Conservation (phyloP, 2,113 vertebrate genomes). For the Sylvietta virens region DNA sequence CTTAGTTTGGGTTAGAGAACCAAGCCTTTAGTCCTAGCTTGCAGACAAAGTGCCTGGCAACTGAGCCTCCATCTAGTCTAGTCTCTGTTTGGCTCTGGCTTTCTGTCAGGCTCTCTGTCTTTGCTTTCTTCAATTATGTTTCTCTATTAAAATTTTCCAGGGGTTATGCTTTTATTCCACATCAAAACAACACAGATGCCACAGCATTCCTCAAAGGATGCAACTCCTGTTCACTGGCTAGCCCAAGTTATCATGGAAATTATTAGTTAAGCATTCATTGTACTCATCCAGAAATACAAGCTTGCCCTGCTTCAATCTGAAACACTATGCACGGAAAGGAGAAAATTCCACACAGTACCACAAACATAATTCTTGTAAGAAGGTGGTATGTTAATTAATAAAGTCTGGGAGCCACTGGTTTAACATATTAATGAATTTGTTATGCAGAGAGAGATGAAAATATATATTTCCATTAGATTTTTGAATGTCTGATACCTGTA, state of each 20-base stretch:
- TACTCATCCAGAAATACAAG: slow-evolving; percentile 40
- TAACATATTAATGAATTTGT: slow-evolving; percentile 35
- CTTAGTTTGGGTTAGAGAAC: not conserved
- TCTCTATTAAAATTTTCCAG: slow-evolving; percentile 1
- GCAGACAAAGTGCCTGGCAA: not conserved
- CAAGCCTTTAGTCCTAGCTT: not conserved
- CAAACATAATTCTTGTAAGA: not conserved
- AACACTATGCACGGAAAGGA: not conserved
- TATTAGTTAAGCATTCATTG: slow-evolving; percentile 9
- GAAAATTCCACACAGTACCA: not conserved
- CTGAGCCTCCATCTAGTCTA: not conserved
- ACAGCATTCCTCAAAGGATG: not conserved
- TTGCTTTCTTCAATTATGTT: slow-evolving; percentile 12
- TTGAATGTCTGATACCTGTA: slow-evolving; percentile 5
- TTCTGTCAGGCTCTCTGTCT: not conserved
- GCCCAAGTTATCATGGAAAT: slow-evolving; percentile 32
- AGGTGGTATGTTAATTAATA: slow-evolving; percentile 54
- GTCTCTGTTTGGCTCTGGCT: not conserved
- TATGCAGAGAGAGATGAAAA: slow-evolving; percentile 16
- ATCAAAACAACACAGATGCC: not conserved
- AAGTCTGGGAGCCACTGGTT: slow-evolving; percentile 27
- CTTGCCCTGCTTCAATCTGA: not conserved
- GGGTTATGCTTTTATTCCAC: slow-evolving; percentile 1
- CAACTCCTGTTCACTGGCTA: not conserved
- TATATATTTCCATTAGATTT: slow-evolving; percentile 11